A percentile compares a stretch with the other conserved stretches of the same genome.
phyloP scores from a whole-genome alignment of 2,888 invertebrate species.

The Orthonychiurus folsomi region DNA sequence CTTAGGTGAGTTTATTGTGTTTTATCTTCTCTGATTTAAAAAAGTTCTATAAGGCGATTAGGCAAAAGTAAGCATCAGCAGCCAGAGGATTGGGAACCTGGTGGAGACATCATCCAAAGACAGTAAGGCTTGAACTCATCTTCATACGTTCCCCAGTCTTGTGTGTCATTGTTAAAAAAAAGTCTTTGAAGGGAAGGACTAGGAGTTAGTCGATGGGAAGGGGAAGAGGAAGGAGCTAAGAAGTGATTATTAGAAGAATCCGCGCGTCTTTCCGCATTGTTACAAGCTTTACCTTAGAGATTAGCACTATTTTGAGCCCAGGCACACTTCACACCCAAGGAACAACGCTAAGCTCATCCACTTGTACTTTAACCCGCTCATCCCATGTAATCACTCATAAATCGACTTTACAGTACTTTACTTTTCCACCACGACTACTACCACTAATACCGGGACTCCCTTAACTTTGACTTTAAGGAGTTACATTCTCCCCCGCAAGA shows the following conservation, averaged over 20 bases:
- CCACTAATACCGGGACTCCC: no score
- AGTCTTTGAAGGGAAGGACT: neutral
- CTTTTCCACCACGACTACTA: slow-evolving; percentile 10
- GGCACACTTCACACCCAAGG: slow-evolving; percentile 22
- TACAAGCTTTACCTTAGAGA: slow-evolving; percentile 20
- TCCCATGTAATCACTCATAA: slow-evolving; percentile 35
- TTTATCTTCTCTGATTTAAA: slow-evolving; percentile 43
- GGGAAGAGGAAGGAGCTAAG: no score
- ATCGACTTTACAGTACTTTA: slow-evolving; percentile 22
- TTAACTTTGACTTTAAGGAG: no score
- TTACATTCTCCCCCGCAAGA: neutral
- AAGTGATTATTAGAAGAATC: neutral
- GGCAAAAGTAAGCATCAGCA: slow-evolving; percentile 13
- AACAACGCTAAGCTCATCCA: slow-evolving; percentile 23
- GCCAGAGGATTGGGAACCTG: neutral
- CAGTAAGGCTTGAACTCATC: neutral
- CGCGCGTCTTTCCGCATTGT: neutral
- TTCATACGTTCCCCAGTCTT: neutral
- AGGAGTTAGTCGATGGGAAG: no score
- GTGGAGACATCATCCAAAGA: neutral
- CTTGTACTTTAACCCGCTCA: slow-evolving; percentile 25
- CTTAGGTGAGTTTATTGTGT: slow-evolving; percentile 44
- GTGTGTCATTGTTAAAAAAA: neutral
- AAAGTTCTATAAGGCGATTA: slow-evolving; percentile 41
- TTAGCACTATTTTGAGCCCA: slow-evolving; percentile 19